Evolutionary conservation across 2,888 invertebrate species (phyloP).

Genomic region (Augochlorella aurata): DNA sequence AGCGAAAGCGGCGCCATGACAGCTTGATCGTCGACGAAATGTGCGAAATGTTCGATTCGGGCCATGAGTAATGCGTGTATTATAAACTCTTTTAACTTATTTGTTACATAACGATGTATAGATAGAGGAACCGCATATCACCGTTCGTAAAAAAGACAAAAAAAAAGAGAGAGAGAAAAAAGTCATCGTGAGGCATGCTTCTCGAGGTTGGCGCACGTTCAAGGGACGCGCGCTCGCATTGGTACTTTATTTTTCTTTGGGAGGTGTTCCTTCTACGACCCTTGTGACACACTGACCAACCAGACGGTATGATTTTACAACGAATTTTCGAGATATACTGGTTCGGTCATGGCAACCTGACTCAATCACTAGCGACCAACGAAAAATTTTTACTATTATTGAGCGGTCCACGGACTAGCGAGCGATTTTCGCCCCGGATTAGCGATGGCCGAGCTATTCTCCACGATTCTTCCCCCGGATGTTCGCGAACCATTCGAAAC

Average conservation of each 20-base stretch:
- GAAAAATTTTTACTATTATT: constrained; percentile 27
- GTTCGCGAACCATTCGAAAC: neutral
- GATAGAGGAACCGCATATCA: constrained; percentile 67
- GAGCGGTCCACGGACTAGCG: neutral
- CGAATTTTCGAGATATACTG: constrained; percentile 36
- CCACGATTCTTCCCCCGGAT: neutral
- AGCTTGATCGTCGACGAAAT: neutral
- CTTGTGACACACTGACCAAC: constrained; percentile 17
- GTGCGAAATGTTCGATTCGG: constrained; percentile 59
- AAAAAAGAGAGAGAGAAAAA: neutral
- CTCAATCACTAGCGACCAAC: constrained; percentile 15
- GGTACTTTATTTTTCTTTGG: neutral
- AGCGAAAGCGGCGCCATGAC: neutral
- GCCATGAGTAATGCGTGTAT: constrained; percentile 74
- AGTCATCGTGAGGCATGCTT: constrained; percentile 36
- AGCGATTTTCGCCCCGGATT: neutral
- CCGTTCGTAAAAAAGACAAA: constrained; percentile 28
- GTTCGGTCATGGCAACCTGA: constrained; percentile 4
- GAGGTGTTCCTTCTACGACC: neutral
- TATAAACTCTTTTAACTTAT: constrained; percentile 78
- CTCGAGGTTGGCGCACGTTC: constrained; percentile 35
- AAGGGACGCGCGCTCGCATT: constrained; percentile 28
- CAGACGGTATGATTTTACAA: constrained; percentile 45
- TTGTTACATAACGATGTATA: constrained; percentile 72
- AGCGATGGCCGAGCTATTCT: constrained; percentile 3